Percentiles rank a stretch among this genome's conserved stretches.
Evolutionary conservation across 2,888 invertebrate species (phyloP).

Genomic region (Gymnocheta viridis): DNA sequence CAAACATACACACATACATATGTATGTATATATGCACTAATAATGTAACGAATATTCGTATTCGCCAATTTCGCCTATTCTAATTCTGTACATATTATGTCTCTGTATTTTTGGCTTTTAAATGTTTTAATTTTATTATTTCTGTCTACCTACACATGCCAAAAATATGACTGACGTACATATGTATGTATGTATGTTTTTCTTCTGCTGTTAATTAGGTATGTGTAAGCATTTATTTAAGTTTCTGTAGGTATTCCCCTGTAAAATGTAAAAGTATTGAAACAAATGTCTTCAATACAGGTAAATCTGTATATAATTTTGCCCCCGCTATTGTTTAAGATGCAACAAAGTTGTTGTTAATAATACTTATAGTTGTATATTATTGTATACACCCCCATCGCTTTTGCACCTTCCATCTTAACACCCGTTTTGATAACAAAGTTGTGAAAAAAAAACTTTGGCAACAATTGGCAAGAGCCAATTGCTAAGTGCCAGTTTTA

Average conservation of each 20-base stretch:
- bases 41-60: no score
- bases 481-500: conserved; percentile 1
- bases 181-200: no score
- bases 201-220: conserved; percentile 23
- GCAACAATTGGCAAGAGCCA: conserved; percentile 7
- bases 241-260: not conserved
- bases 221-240: no score
- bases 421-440: not conserved
- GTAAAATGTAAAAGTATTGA: not conserved
- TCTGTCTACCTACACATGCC: conserved; percentile 59
- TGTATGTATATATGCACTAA: not conserved
- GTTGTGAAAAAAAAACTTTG: not conserved
- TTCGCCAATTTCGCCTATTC: no score
- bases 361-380: not conserved
- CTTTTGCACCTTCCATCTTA: not conserved
- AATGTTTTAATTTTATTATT: conserved; percentile 49
- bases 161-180: conserved; percentile 52
- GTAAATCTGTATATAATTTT: not conserved
- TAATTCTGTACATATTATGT: no score
- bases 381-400: not conserved
- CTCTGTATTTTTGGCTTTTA: not conserved
- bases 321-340: not conserved
- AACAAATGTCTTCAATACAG: not conserved
- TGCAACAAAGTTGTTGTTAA: conserved; percentile 33
- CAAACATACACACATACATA: not conserved